phyloP scores from a whole-genome alignment of 2,888 invertebrate genomes.

The Polymixis flavicincta region DNA sequence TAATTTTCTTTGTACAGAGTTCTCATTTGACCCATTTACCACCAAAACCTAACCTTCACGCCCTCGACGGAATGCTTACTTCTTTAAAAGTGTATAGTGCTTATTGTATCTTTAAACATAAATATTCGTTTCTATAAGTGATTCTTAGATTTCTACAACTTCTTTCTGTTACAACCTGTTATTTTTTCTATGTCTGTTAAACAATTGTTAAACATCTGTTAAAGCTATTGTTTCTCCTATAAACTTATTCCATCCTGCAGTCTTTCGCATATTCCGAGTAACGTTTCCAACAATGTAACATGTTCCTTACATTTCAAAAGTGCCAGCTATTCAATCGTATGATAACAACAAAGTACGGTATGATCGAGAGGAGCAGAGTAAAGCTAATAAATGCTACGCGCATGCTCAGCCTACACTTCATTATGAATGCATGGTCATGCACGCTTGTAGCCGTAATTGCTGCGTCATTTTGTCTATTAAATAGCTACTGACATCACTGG shows the following conservation, averaged over 20 bases:
- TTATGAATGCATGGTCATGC: conserved; percentile 60
- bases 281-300: neutral
- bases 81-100: too few species aligned
- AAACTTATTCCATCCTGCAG: neutral
- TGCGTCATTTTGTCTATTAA: conserved; percentile 65
- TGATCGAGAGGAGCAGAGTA: conserved; percentile 40
- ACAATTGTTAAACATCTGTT: too few species aligned
- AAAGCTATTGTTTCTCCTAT: too few species aligned
- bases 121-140: too few species aligned
- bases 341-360: conserved; percentile 16
- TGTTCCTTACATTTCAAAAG: neutral
- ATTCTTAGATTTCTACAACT: too few species aligned
- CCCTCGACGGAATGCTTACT: too few species aligned
- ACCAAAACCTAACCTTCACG: too few species aligned
- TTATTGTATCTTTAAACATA: too few species aligned
- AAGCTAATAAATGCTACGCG: conserved; percentile 54
- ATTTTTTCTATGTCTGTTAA: too few species aligned
- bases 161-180: too few species aligned
- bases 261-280: neutral
- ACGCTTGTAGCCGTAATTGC: conserved; percentile 63
- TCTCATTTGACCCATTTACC: too few species aligned
- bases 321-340: conserved; percentile 29
- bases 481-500: conserved; percentile 61
- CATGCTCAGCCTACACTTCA: conserved; percentile 48
- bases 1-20: neutral